phyloP scores from a whole-genome alignment of 2,797 vertebrate species.

The Ataeniobius toweri region DNA sequence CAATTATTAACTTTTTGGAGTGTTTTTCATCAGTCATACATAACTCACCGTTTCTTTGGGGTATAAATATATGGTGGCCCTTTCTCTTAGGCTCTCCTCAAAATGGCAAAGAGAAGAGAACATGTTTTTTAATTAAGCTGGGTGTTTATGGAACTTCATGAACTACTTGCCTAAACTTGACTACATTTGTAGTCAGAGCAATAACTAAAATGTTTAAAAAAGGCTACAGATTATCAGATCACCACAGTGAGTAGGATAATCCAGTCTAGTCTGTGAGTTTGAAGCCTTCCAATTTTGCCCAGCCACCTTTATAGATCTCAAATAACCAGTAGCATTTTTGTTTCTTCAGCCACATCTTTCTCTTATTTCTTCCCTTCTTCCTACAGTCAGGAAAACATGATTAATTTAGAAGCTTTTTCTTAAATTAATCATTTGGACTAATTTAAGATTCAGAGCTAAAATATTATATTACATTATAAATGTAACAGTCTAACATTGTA shows the following conservation, averaged over 20 bases:
- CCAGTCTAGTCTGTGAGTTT: not conserved
- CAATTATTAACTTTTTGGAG: no score
- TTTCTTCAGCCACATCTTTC: not conserved
- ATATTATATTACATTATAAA: slow-evolving; percentile 6
- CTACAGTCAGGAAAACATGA: not conserved
- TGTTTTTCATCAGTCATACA: not conserved
- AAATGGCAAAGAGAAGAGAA: not conserved
- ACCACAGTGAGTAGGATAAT: not conserved
- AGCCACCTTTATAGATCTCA: not conserved
- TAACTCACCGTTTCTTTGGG: not conserved
- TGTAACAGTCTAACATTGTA: not conserved
- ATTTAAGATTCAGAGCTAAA: slow-evolving; percentile 15
- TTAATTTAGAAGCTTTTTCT: not conserved
- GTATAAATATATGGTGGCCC: not conserved
- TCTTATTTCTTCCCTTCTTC: not conserved
- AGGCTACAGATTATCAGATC: not conserved
- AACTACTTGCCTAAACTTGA: not conserved
- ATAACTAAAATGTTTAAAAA: not conserved
- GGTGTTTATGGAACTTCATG: not conserved
- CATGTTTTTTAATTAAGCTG: not conserved
- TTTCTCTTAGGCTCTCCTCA: not conserved
- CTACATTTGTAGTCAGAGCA: not conserved
- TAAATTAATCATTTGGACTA: not conserved
- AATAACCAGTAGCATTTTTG: not conserved
- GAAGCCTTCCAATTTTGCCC: not conserved